phyloP scores from a whole-genome alignment of 1,140 invertebrate species.

The Bombyx mandarina region DNA sequence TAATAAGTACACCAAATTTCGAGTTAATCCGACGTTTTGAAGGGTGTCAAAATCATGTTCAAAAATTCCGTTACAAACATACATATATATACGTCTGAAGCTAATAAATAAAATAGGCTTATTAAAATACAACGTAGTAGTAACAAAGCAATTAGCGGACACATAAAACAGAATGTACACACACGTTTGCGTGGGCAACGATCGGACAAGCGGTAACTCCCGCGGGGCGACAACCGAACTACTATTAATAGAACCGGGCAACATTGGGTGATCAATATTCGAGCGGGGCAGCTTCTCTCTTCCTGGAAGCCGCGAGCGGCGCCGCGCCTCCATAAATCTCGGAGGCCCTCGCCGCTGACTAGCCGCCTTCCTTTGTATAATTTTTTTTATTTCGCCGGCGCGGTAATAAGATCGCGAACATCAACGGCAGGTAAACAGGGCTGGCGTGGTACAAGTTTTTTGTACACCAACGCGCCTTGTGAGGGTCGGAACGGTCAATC shows the following conservation, averaged over 20 bases:
- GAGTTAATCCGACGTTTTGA: too few relatives aligned
- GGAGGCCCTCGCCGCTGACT: conserved; percentile 28
- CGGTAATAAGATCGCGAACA: conserved; percentile 62
- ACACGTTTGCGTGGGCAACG: conserved; percentile 22
- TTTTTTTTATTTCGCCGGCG: conserved; percentile 29
- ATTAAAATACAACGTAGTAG: conserved; percentile 9
- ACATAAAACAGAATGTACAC: conserved; percentile 44
- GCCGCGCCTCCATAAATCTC: conserved; percentile 60
- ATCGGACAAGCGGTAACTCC: conserved; percentile 16
- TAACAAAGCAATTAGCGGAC: conserved; percentile 48
- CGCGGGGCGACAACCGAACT: conserved; percentile 22
- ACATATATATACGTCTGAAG: background rate
- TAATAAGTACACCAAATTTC: too few relatives aligned
- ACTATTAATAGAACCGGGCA: conserved; percentile 43
- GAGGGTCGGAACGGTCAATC: background rate
- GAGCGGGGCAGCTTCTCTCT: conserved; percentile 41
- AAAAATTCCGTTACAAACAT: background rate
- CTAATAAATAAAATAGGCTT: background rate
- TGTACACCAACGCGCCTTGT: conserved; percentile 13
- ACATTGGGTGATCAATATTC: conserved; percentile 54
- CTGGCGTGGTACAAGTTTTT: conserved; percentile 17
- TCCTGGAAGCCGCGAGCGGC: conserved; percentile 37
- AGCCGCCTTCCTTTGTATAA: conserved; percentile 50
- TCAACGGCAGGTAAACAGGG: conserved; percentile 54
- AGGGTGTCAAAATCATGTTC: too few relatives aligned